These are phyloP conservation scores for Chrosomus eos DNA, from an alignment of 2,797 vertebrate species.

Conservation along the genomic window DNA sequence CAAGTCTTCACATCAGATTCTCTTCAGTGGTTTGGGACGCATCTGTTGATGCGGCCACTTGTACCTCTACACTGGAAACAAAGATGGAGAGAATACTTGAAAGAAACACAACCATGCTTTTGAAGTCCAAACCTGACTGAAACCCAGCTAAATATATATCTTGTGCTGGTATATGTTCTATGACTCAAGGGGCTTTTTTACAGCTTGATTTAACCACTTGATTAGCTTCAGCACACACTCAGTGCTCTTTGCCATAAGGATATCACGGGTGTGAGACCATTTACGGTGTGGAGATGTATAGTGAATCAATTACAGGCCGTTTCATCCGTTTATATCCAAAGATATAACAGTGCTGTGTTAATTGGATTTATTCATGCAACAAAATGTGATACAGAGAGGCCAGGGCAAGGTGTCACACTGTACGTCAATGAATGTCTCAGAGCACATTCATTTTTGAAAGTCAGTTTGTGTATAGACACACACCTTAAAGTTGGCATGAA, in stretches of 20 bases:
- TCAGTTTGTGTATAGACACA: background rate
- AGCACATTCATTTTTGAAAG: background rate
- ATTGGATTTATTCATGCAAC: background rate
- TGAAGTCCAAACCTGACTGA: background rate
- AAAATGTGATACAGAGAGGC: background rate
- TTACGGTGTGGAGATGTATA: conserved; percentile 1
- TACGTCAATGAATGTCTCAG: background rate
- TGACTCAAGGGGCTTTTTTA: background rate
- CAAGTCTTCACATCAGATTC: conserved; percentile 31
- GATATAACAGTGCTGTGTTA: background rate
- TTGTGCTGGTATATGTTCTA: background rate
- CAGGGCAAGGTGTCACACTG: background rate
- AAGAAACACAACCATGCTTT: conserved; percentile 3
- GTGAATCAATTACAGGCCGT: conserved; percentile 13
- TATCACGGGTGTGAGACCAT: background rate
- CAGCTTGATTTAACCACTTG: background rate
- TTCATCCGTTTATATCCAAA: background rate
- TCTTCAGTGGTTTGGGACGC: conserved; percentile 21
- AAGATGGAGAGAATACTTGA: background rate
- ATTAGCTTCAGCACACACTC: conserved; percentile 10
- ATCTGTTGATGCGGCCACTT: conserved; percentile 25
- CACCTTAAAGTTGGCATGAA: background rate
- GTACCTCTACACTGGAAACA: conserved; percentile 1
- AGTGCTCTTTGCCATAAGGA: background rate
- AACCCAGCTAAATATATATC: background rate